A percentile compares a stretch with the other conserved stretches of the same genome.
Evolutionary conservation across 2,113 vertebrate species (phyloP).

Genomic region (Turnix velox): DNA sequence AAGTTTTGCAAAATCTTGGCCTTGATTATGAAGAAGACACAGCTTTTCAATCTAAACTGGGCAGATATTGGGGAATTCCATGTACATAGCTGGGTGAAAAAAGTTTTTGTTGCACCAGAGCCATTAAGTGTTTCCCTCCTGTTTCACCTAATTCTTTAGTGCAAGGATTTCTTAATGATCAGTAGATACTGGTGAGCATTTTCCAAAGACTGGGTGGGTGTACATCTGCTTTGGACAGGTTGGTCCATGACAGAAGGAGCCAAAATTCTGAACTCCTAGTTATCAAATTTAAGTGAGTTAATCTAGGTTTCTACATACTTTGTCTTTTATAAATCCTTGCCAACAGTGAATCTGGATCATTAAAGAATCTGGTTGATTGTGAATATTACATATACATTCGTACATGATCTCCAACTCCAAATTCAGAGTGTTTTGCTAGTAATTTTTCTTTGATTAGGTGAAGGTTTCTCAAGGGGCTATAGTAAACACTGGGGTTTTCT

Average conservation of each 20-base stretch:
- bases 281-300: neutral
- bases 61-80: too few relatives aligned
- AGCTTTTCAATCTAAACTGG: neutral
- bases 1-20: neutral
- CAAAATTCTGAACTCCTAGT: neutral
- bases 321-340: neutral
- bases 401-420: neutral
- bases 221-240: neutral
- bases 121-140: neutral
- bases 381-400: neutral
- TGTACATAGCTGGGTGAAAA: neutral
- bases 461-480: neutral
- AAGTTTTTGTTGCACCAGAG: neutral
- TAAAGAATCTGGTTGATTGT: neutral
- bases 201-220: neutral
- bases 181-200: neutral
- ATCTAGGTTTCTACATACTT: neutral
- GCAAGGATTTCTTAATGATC: neutral
- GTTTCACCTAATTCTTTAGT: neutral
- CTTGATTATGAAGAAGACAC: neutral
- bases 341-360: accelerated
- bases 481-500: neutral
- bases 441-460: neutral
- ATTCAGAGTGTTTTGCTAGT: neutral
- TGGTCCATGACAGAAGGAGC: neutral